Evolutionary conservation across 1,140 invertebrate species (phyloP).

Genomic region (Orius insidiosus): DNA sequence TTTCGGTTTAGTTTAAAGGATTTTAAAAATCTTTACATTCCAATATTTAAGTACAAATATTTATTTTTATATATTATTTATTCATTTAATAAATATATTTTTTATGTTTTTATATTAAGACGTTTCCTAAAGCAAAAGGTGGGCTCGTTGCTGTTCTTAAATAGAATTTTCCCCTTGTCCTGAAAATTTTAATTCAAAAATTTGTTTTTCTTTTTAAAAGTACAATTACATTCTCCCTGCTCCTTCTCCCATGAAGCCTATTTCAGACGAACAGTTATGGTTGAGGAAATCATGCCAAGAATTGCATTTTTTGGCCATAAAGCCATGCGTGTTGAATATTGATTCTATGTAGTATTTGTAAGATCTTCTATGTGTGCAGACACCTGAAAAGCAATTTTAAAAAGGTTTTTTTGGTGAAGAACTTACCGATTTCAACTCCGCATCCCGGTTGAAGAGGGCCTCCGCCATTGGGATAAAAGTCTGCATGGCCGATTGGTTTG

Average conservation of each 20-base stretch:
- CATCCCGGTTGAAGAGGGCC: conserved; percentile 42
- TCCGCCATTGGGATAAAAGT: conserved; percentile 42
- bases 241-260: conserved; percentile 16
- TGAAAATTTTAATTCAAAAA: too few species aligned
- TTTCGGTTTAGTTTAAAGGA: conserved; percentile 21
- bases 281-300: conserved; percentile 34
- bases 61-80: conserved; percentile 8
- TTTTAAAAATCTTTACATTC: conserved; percentile 5
- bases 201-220: too few species aligned
- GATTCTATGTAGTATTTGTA: conserved; percentile 16
- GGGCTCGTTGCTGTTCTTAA: conserved; percentile 25
- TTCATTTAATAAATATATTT: background rate
- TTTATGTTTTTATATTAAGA: conserved; percentile 3
- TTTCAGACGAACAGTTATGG: conserved; percentile 4
- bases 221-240: too few species aligned
- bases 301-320: conserved; percentile 39
- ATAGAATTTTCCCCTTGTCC: conserved; percentile 8
- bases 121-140: background rate
- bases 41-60: conserved; percentile 9
- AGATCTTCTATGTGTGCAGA: conserved; percentile 14
- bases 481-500: conserved; percentile 32
- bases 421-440: conserved; percentile 20
- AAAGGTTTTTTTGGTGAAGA: background rate
- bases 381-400: conserved; percentile 10
- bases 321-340: conserved; percentile 24